Evolutionary conservation across 2,797 vertebrate species (phyloP).

Genomic region (Microctenopoma lineatum): DNA sequence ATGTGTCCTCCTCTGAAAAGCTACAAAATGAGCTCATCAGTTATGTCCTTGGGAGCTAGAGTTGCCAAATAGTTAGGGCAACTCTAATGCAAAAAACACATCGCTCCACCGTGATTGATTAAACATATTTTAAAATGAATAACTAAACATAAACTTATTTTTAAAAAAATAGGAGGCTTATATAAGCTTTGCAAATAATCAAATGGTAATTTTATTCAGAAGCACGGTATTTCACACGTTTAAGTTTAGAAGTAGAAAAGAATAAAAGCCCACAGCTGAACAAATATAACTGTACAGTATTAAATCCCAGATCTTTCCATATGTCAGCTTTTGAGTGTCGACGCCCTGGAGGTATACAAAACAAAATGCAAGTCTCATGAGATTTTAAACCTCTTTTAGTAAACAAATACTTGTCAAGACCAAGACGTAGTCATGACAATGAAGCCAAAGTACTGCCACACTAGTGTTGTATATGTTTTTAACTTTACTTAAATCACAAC

Average conservation of each 20-base stretch:
- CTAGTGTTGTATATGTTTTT: slow-evolving; percentile 3
- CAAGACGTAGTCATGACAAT: slow-evolving; percentile 1
- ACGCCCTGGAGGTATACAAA: slow-evolving; percentile 46
- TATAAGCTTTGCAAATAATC: not conserved
- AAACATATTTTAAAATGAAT: not conserved
- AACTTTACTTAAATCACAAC: slow-evolving; percentile 23
- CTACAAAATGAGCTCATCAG: not conserved
- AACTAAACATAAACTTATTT: not conserved
- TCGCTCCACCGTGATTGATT: not conserved
- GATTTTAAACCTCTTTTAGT: slow-evolving; percentile 22
- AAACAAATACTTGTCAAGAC: slow-evolving; percentile 30
- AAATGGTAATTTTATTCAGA: not conserved
- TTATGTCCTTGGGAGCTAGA: not conserved
- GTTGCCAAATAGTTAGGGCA: not conserved
- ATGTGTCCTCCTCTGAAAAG: no score
- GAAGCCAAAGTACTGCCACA: slow-evolving; percentile 35
- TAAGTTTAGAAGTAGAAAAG: slow-evolving; percentile 6
- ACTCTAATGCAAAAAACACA: not conserved
- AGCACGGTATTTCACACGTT: not conserved
- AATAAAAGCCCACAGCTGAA: not conserved
- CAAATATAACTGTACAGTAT: not conserved
- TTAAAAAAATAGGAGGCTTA: not conserved
- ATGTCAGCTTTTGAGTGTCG: slow-evolving; percentile 12
- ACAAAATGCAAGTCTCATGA: slow-evolving; percentile 10
- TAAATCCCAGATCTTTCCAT: not conserved